phyloP scores from a whole-genome alignment of 2,797 vertebrate species.

The Huso huso region DNA sequence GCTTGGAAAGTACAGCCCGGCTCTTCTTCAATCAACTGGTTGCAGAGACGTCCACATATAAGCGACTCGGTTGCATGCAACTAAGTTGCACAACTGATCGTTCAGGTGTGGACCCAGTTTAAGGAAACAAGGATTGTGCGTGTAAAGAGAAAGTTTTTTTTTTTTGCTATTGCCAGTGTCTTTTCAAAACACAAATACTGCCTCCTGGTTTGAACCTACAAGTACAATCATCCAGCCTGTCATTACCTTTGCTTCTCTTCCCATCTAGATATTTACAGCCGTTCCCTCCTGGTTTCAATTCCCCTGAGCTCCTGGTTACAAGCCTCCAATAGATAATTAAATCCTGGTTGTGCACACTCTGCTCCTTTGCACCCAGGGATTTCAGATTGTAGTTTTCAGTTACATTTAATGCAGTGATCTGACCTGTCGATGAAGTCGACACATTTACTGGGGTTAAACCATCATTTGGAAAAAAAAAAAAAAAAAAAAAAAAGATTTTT shows the following conservation, averaged over 20 bases:
- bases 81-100: no score
- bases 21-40: no score
- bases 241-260: constrained; percentile 11
- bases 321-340: constrained; percentile 25
- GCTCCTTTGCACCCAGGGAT: constrained; percentile 19
- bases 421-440: constrained; percentile 1
- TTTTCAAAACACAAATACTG: no score
- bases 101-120: no score
- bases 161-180: no score
- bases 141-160: no score
- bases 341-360: constrained; percentile 12
- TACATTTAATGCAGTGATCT: constrained; percentile 20
- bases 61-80: no score
- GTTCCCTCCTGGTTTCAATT: constrained; percentile 21
- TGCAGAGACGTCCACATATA: no score
- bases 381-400: constrained; percentile 22
- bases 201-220: no score
- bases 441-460: not conserved
- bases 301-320: constrained; percentile 13
- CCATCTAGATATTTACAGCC: constrained; percentile 15
- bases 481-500: not conserved
- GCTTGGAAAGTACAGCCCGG: no score
- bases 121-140: no score
- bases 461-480: not conserved
- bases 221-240: constrained; percentile 10